phyloP scores from a whole-genome alignment of 2,888 invertebrate genomes.

The Heterodera filipjevi region DNA sequence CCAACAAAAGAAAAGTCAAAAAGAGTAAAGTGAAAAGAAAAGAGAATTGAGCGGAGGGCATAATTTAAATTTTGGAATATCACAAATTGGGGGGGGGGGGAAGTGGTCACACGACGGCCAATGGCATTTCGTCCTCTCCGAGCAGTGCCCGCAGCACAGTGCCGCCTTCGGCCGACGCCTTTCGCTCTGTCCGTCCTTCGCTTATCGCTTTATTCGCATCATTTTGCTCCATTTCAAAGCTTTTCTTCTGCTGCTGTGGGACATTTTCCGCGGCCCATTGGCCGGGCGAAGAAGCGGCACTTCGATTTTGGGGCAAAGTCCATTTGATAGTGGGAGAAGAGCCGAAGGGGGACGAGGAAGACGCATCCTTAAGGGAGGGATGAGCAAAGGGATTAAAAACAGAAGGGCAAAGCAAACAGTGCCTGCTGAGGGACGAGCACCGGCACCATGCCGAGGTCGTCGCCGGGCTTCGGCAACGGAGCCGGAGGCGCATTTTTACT shows the following conservation, averaged over 20 bases:
- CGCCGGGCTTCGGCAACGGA: constrained; percentile 29
- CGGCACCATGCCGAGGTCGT: constrained; percentile 33
- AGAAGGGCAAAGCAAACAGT: background rate
- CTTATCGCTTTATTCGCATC: background rate
- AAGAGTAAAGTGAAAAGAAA: too few species aligned
- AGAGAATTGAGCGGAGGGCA: too few species aligned
- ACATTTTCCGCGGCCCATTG: background rate
- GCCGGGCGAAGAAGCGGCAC: background rate
- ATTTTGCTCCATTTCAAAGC: background rate
- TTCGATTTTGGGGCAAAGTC: constrained; percentile 1
- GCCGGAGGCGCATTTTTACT: constrained; percentile 29
- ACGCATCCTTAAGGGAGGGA: background rate
- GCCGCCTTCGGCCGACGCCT: background rate
- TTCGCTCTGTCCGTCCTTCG: background rate
- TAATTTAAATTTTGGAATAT: too few species aligned
- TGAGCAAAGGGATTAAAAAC: background rate
- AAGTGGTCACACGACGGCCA: background rate
- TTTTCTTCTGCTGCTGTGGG: background rate
- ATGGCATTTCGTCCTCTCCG: background rate
- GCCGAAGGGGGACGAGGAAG: background rate
- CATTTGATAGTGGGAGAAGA: background rate
- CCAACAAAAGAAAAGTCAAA: too few species aligned
- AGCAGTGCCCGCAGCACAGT: background rate
- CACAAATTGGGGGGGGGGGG: background rate
- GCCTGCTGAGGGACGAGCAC: constrained; percentile 4